Base-by-base conservation (phyloP, 2,888 invertebrate genomes). In the Philopedon plagiatum region DNA sequence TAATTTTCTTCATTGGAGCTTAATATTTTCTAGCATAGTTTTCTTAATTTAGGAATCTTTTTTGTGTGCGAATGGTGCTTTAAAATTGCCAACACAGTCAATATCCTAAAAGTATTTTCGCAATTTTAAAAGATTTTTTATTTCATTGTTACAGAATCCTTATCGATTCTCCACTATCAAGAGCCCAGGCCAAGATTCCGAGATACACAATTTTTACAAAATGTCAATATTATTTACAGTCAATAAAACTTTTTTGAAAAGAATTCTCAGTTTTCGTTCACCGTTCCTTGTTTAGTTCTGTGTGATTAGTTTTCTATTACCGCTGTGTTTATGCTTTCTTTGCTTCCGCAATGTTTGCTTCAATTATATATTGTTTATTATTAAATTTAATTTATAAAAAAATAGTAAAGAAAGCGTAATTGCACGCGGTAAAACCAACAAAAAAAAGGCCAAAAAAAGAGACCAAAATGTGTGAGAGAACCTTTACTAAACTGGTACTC, bases 401-500 rank as follows among this genome's bases (percentile, higher is more conserved):
- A 58, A 46, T 19, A 21, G 13, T 4, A 44, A 57, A 66, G 66
- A 57, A 66, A 66, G 49, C 58, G 26, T 66, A 69, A 60, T 15
- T 32, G n/a, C n/a, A 54, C 37, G 15, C 41, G 56, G 54, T 44
- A 41, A 71, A n/a, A 49, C 41, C 41, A 63, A 63, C n/a, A 19
- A 58, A 26, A 66, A 70, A 39, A 70, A 39, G 63, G 56, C 54
- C 65, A 65, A 73, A 73, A n/a, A 51, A 63, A 62, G 61, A 44
- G 46, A 71, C 51, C 68, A 60, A 62, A 74, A 66, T 60, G 64
- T 69, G 64, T 64, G 56, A 29, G 66, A 51, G 65, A 73, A 57
- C 44, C 39, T 57, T 64, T 64, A 70, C 66, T 63, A 79, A 78
- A 71, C 78, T 78, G 65, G 66, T 70, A 64, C 65, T 81, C 79